Conservation (phyloP, 2,797 vertebrate genomes). For the Xerus rutilus region DNA sequence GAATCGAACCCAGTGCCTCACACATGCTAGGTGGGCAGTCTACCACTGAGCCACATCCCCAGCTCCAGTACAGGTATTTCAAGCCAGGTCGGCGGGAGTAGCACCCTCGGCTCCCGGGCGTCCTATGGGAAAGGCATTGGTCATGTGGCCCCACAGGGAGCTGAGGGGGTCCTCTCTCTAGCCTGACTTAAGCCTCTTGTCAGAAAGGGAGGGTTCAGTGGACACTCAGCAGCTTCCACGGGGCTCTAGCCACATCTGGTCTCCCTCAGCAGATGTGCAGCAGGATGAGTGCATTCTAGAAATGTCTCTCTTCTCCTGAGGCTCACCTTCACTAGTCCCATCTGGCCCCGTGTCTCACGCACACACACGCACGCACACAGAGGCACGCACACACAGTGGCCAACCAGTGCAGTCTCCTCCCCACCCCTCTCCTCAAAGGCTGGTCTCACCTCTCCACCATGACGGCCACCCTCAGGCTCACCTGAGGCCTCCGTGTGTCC, state of each 20-base stretch:
- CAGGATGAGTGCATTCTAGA: not conserved
- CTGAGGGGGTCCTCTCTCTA: not conserved
- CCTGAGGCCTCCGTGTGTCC: not conserved
- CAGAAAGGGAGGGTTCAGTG: not conserved
- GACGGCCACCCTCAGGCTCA: not conserved
- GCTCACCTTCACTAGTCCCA: not conserved
- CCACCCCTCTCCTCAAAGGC: not conserved
- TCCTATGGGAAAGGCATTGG: not conserved
- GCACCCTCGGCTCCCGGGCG: no score
- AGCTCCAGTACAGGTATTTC: not conserved
- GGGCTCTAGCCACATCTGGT: not conserved
- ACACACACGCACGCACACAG: no score
- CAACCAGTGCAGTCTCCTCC: fast-evolving
- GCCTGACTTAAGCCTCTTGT: not conserved
- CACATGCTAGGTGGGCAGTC: no score
- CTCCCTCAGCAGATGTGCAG: not conserved
- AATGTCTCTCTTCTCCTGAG: not conserved
- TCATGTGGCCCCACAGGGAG: not conserved
- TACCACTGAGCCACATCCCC: no score
- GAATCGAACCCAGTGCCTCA: no score
- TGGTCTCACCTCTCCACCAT: not conserved
- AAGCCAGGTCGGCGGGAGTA: fast-evolving
- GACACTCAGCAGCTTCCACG: not conserved
- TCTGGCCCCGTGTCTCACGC: not conserved
- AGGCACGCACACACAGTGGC: no score